Evolutionary conservation across 2,888 invertebrate genomes (phyloP).

Genomic region (Drosophila falleni): DNA sequence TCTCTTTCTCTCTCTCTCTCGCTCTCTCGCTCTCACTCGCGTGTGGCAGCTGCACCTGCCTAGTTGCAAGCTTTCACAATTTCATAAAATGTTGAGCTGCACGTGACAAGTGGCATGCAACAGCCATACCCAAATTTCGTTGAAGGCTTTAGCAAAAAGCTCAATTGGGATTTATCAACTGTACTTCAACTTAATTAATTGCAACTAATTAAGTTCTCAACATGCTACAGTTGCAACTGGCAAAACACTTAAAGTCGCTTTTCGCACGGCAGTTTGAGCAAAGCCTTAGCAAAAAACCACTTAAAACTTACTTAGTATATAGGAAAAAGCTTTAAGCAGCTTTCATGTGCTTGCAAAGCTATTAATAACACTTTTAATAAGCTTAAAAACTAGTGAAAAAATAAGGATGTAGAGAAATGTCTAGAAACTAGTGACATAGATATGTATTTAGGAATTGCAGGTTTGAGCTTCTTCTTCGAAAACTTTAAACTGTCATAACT

Average conservation of each 20-base stretch:
- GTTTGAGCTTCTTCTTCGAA: not conserved
- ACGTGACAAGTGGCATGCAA: slow-evolving; percentile 25
- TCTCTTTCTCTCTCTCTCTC: not conserved
- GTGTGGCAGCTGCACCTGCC: not conserved
- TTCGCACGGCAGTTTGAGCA: not conserved
- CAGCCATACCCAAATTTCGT: slow-evolving; percentile 4
- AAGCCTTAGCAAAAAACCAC: not conserved
- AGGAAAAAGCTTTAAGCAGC: not conserved
- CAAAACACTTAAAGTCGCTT: slow-evolving; percentile 1
- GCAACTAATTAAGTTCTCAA: slow-evolving; percentile 30
- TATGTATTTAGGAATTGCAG: not conserved
- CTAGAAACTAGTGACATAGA: not conserved
- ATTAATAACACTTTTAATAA: not conserved
- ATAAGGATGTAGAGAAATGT: not conserved
- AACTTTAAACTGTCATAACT: too few species aligned
- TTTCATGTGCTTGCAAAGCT: slow-evolving; percentile 5
- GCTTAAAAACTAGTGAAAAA: not conserved
- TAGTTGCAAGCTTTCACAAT: slow-evolving; percentile 17
- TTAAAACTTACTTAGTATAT: not conserved
- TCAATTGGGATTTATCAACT: slow-evolving; percentile 29
- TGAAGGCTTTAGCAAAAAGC: slow-evolving; percentile 16
- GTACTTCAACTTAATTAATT: slow-evolving; percentile 23
- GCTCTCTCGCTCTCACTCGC: not conserved
- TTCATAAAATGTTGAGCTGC: slow-evolving; percentile 27
- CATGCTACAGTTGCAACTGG: not conserved